phyloP scores from a whole-genome alignment of 2,797 vertebrate genomes.

The Sylvilagus floridanus region DNA sequence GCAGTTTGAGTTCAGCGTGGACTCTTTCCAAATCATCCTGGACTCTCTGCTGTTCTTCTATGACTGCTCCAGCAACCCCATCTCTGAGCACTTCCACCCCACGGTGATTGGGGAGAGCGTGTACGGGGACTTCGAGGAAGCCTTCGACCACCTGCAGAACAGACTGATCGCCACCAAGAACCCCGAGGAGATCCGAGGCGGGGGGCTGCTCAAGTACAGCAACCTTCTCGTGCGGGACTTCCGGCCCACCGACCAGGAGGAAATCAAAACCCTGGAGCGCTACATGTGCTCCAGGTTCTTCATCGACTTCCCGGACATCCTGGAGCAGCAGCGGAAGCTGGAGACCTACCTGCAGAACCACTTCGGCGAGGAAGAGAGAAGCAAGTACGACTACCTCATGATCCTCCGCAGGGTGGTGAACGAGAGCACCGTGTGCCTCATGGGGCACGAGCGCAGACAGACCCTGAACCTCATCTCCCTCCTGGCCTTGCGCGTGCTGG shows the following conservation, averaged over 20 bases:
- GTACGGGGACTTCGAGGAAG: conserved; percentile 94
- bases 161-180: conserved; percentile 97
- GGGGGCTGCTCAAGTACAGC: conserved; percentile 98
- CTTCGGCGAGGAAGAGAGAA: conserved; percentile 96
- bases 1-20: conserved; percentile 99
- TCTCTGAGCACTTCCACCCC: conserved; percentile 93
- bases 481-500: conserved; percentile 94
- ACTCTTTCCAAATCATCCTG: conserved; percentile 98
- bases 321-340: conserved; percentile 96
- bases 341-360: conserved; percentile 99
- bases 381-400: conserved; percentile 99
- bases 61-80: conserved; percentile 89
- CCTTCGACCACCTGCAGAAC: conserved; percentile 94
- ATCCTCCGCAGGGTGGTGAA: conserved; percentile 96
- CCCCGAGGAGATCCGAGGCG: conserved; percentile 97
- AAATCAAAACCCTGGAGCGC: conserved; percentile 96
- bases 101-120: conserved; percentile 94
- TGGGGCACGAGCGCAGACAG: conserved; percentile 97
- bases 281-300: conserved; percentile 99
- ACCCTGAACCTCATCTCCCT: conserved; percentile 97
- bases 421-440: conserved; percentile 98
- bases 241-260: conserved; percentile 91
- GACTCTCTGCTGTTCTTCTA: conserved; percentile 96
- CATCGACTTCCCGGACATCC: conserved; percentile 98
- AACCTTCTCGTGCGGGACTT: conserved; percentile 97